Percentiles rank a stretch among this genome's conserved stretches.
Evolutionary conservation across 1,140 invertebrate genomes (phyloP).

Genomic region (Drosophila busckii): DNA sequence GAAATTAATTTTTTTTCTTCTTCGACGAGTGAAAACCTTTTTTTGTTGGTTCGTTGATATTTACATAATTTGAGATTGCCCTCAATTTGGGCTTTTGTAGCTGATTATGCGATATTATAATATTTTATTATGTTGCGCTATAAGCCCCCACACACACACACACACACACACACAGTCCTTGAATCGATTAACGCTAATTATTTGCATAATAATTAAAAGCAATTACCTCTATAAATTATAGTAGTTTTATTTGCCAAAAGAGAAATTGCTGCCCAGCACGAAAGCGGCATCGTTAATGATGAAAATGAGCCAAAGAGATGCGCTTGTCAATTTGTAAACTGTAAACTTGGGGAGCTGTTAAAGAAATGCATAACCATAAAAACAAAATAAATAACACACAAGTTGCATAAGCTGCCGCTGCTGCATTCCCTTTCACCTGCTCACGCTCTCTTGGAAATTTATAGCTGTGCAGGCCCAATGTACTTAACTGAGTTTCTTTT

Average conservation of each 20-base stretch:
- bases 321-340: conserved; percentile 55
- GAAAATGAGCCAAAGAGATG: conserved; percentile 65
- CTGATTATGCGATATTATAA: conserved; percentile 35
- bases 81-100: conserved; percentile 46
- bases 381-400: conserved; percentile 33
- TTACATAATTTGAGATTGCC: conserved; percentile 72
- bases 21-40: conserved; percentile 64
- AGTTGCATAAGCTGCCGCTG: conserved; percentile 34
- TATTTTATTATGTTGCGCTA: too few relatives aligned
- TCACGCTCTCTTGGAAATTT: not conserved
- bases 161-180: conserved; percentile 44
- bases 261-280: conserved; percentile 47
- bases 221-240: conserved; percentile 7
- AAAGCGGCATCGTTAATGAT: conserved; percentile 71
- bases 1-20: conserved; percentile 29
- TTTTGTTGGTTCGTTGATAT: conserved; percentile 52
- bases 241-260: conserved; percentile 40
- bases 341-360: conserved; percentile 16
- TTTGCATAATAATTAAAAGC: conserved; percentile 30
- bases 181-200: conserved; percentile 40
- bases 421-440: conserved; percentile 15
- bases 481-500: too few relatives aligned
- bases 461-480: not conserved
- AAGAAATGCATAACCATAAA: conserved; percentile 72
- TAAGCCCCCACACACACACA: too few relatives aligned